These are phyloP conservation scores for Gonatopus flavifemur DNA, from an alignment of 1,140 invertebrate genomes.

Conservation along the genomic window DNA sequence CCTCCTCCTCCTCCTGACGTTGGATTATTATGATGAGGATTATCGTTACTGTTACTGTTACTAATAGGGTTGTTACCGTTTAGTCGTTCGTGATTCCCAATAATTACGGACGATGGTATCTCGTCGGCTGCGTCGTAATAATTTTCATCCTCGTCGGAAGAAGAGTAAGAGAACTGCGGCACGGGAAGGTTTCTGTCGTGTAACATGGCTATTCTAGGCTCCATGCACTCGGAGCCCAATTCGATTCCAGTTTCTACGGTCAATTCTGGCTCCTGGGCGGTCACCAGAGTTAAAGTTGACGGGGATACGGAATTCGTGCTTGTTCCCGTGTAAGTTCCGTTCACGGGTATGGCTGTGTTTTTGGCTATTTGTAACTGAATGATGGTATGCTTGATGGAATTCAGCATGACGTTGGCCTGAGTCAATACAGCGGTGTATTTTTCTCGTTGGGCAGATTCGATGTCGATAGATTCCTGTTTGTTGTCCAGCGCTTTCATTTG, in stretches of 20 bases:
- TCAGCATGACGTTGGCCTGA: constrained; percentile 54
- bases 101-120: constrained; percentile 61
- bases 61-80: no score
- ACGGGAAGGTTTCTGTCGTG: constrained; percentile 63
- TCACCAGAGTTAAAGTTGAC: constrained; percentile 23
- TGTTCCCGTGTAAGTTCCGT: constrained; percentile 76
- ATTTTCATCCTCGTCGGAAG: constrained; percentile 95
- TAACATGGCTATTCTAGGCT: constrained; percentile 43
- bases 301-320: constrained; percentile 7
- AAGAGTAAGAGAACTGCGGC: constrained; percentile 92
- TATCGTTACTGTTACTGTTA: no score
- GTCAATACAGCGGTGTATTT: constrained; percentile 48
- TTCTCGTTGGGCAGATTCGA: constrained; percentile 40
- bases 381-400: constrained; percentile 91
- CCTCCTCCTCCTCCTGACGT: no score
- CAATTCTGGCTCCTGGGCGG: constrained; percentile 40
- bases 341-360: constrained; percentile 87
- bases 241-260: constrained; percentile 63
- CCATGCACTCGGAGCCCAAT: constrained; percentile 65
- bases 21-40: no score
- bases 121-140: constrained; percentile 92
- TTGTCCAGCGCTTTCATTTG: constrained; percentile 73
- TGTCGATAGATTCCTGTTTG: constrained; percentile 36
- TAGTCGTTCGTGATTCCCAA: no score
- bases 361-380: constrained; percentile 96